Evolutionary conservation across 2,888 invertebrate species (phyloP), one percentile per base, ranked within the genome.

Genomic region (Maniola hyperantus): DNA sequence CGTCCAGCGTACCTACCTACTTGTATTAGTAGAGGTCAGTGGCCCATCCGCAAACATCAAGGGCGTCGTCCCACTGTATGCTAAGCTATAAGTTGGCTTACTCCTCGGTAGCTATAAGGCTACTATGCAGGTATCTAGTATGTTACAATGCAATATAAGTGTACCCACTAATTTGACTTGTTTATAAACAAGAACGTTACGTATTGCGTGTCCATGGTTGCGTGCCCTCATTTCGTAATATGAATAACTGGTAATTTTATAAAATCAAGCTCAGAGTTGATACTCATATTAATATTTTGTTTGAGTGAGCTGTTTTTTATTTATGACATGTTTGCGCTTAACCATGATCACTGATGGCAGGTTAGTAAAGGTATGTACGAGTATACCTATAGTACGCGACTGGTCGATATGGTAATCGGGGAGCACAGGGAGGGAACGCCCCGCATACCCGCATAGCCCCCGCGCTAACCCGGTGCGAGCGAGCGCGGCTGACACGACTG

Each of bases 161-260:
- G n/a, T 6, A 46, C 55, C 18, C 2, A 46, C 55, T 13, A 48
- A 55, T 36, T 46, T 11, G 20, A 57, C 36, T 57, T 64, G 61
- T 61, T 36, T 34, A 20, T 66, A 66, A 66, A 57, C 63, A 59
- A 42, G 20, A 54, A 39, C 36, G 15, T 55, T 63, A 57, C 48
- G 55, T 65, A 62, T 48, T 55, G 53, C 59, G 62, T 57, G 57
- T 42, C 57, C 42, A 57, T 57, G 57, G 57, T 57, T 64, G 59
- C 61, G 58, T 70, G 73, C 60, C 71, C 67, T 71, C 69, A 64
- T 74, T 74, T 73, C 70, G 72, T 71, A 73, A 74, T 71, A 53
- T 54, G 71, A 65, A 71, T 67, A 72, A 71, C 71, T 67, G 65
- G 72, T 72, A 65, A 46, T 64, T 66, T 67, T 34, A 61, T 57